Percentiles rank a stretch among this genome's conserved stretches.
Evolutionary conservation across 2,113 vertebrate genomes (phyloP).

Genomic region (Harpagus bidentatus): DNA sequence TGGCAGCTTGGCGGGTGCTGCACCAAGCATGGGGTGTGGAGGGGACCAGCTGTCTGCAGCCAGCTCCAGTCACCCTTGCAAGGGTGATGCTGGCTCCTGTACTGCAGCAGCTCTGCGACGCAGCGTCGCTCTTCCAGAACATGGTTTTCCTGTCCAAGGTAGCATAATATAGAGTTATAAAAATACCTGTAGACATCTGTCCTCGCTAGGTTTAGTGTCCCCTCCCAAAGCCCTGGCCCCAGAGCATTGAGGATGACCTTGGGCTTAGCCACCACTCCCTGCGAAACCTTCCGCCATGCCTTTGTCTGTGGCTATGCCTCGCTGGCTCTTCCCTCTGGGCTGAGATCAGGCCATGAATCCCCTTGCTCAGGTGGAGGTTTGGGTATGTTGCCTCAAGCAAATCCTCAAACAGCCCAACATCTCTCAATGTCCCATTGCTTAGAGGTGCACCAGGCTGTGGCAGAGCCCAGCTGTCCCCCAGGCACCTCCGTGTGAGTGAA

Average conservation of each 20-base stretch:
- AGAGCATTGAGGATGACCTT: neutral
- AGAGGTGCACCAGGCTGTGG: neutral
- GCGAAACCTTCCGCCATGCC: rapidly evolving
- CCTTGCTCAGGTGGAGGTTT: neutral
- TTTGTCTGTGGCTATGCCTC: neutral
- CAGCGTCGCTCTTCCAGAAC: neutral
- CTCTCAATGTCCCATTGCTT: neutral
- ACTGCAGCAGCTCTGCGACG: no score
- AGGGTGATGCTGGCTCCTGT: neutral
- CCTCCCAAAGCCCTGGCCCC: neutral
- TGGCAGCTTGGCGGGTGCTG: neutral
- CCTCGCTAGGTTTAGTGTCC: neutral
- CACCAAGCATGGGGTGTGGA: neutral
- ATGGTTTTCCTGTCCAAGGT: neutral
- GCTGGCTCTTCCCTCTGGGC: neutral
- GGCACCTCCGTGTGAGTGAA: rapidly evolving
- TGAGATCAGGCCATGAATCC: neutral
- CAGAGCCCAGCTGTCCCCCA: neutral
- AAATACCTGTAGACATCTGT: no score
- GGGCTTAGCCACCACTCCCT: neutral
- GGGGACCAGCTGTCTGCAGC: neutral
- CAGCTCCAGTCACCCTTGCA: neutral
- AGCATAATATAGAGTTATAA: neutral
- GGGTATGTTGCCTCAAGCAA: neutral
- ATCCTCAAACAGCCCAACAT: neutral